Evolutionary conservation across 2,797 vertebrate genomes (phyloP).

Genomic region (Chrosomus eos): DNA sequence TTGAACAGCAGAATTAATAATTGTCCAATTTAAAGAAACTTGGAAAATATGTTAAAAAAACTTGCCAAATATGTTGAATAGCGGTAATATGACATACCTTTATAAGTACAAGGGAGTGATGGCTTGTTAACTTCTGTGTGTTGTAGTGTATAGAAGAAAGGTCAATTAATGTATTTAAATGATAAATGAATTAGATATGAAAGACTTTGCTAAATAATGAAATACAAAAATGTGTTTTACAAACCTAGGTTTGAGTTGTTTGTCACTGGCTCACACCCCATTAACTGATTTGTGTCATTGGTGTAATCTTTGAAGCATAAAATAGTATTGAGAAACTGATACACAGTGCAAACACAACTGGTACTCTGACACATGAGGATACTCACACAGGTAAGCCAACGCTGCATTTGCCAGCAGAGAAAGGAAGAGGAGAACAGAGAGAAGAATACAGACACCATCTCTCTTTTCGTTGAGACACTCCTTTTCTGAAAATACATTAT

Average conservation of each 20-base stretch:
- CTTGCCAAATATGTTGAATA: background rate
- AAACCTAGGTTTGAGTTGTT: background rate
- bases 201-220: background rate
- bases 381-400: constrained; percentile 38
- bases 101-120: background rate
- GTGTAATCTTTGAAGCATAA: background rate
- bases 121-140: background rate
- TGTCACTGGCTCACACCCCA: background rate
- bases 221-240: background rate
- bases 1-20: background rate
- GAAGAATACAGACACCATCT: background rate
- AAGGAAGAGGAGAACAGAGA: constrained; percentile 20
- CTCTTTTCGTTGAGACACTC: background rate
- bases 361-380: background rate
- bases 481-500: constrained; percentile 13
- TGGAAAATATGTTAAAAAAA: too few species aligned
- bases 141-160: background rate
- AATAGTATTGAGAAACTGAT: background rate
- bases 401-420: constrained; percentile 32
- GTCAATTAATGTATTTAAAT: background rate
- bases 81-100: background rate
- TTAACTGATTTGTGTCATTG: background rate
- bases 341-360: background rate
- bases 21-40: background rate
- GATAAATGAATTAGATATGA: background rate